Evolutionary conservation across 2,888 invertebrate genomes (phyloP).

Genomic region (Plebejus anna): DNA sequence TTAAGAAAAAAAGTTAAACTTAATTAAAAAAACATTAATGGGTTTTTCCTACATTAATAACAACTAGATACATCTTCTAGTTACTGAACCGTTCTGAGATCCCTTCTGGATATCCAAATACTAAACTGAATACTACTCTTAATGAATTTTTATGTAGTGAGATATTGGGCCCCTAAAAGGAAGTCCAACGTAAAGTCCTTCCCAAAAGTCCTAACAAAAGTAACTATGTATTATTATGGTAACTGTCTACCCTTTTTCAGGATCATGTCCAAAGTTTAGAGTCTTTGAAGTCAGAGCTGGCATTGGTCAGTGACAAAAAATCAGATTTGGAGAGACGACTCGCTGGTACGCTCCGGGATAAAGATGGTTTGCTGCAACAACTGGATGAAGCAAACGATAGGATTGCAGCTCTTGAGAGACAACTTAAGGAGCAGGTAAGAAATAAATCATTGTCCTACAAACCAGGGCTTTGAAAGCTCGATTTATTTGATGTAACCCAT

Average conservation of each 20-base stretch:
- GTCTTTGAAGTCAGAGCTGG: slow-evolving; percentile 92
- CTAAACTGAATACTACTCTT: no score
- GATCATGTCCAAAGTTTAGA: slow-evolving; percentile 95
- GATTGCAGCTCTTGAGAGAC: slow-evolving; percentile 90
- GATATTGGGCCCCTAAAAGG: no score
- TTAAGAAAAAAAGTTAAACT: not conserved
- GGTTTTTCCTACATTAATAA: no score
- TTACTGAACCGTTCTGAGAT: no score
- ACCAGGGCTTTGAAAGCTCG: not conserved
- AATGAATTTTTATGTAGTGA: no score
- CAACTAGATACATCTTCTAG: no score
- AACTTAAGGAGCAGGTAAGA: slow-evolving; percentile 88
- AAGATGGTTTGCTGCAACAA: slow-evolving; percentile 87
- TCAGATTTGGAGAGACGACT: slow-evolving; percentile 91
- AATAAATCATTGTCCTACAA: not conserved
- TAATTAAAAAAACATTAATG: not conserved
- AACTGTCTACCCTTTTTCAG: slow-evolving; percentile 50
- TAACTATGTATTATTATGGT: not conserved
- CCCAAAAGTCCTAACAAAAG: not conserved
- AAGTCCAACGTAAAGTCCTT: not conserved
- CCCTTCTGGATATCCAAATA: no score
- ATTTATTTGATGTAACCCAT: not conserved
- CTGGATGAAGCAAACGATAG: slow-evolving; percentile 95
- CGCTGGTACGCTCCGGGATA: slow-evolving; percentile 86
- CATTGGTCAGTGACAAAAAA: slow-evolving; percentile 89